A percentile compares a stretch with the other conserved stretches of the same genome.
These are phyloP conservation scores for Leptinotarsa undecemlineata DNA, from an alignment of 1,140 invertebrate species.

Conservation along the genomic window DNA sequence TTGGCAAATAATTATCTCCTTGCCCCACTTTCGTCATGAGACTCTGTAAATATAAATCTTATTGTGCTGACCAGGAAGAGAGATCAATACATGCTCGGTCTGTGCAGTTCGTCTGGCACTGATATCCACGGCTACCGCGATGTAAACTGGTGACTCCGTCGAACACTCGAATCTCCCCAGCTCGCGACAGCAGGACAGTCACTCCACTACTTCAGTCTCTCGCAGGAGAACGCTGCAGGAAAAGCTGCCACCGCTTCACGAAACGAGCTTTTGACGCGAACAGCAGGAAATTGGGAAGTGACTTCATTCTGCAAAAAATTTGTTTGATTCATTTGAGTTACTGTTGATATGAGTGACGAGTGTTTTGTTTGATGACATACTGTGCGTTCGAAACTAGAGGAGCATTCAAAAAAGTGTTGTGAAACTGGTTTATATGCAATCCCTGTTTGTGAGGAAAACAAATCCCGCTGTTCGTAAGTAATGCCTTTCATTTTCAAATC, in stretches of 20 bases:
- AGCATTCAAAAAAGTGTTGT: background rate
- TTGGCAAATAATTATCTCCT: too few species aligned
- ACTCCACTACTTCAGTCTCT: constrained; percentile 10
- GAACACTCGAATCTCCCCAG: background rate
- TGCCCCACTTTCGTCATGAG: too few species aligned
- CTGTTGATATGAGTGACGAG: background rate
- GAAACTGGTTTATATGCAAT: constrained; percentile 28
- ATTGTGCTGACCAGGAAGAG: background rate
- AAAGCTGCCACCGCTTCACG: background rate
- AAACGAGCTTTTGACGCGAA: background rate
- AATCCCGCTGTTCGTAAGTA: constrained; percentile 28
- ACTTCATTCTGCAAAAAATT: background rate
- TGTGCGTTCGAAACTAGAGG: constrained; percentile 19
- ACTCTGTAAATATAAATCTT: too few species aligned
- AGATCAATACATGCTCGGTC: background rate
- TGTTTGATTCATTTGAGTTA: background rate
- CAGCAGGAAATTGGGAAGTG: background rate
- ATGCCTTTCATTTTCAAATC: too few species aligned
- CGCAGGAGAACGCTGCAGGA: constrained; percentile 1
- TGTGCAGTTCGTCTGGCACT: background rate
- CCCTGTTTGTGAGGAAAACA: constrained; percentile 34
- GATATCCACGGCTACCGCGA: constrained; percentile 19
- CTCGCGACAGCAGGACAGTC: constrained; percentile 19
- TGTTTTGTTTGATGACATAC: constrained; percentile 16
- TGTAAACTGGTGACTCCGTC: constrained; percentile 10